Conservation (phyloP, 2,888 invertebrate genomes). For the Baccha elongata region DNA sequence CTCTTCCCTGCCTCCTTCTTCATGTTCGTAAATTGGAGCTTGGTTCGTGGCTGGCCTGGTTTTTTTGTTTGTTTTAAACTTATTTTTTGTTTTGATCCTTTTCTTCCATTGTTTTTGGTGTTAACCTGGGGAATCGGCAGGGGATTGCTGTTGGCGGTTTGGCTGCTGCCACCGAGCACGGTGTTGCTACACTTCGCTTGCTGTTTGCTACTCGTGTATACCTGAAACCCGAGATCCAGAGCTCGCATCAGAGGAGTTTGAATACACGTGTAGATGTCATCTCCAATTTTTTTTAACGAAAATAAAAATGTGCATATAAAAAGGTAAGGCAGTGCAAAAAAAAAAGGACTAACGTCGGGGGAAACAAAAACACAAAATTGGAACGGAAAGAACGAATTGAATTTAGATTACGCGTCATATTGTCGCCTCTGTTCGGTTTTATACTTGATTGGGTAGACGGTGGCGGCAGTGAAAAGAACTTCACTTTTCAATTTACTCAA, state of each 20-base stretch:
- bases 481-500: constrained; percentile 41
- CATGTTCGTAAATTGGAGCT: constrained; percentile 34
- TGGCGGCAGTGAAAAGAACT: constrained; percentile 19
- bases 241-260: constrained; percentile 65
- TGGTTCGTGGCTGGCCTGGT: constrained; percentile 43
- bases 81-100: constrained; percentile 39
- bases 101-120: constrained; percentile 69
- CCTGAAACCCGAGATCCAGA: constrained; percentile 55
- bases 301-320: constrained; percentile 63
- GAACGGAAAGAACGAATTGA: constrained; percentile 74
- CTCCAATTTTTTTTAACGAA: constrained; percentile 62
- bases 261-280: constrained; percentile 74
- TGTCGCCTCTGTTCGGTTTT: constrained; percentile 76
- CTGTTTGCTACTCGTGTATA: constrained; percentile 70
- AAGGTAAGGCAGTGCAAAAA: constrained; percentile 26
- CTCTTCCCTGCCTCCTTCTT: constrained; percentile 23
- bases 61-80: constrained; percentile 21
- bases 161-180: constrained; percentile 70
- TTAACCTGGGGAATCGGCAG: constrained; percentile 43
- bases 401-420: constrained; percentile 77
- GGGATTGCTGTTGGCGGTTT: constrained; percentile 58
- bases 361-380: constrained; percentile 29
- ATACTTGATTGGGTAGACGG: constrained; percentile 64
- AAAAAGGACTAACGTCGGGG: constrained; percentile 5
- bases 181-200: constrained; percentile 71